These are phyloP conservation scores for Cephus pulcher DNA, from an alignment of 2,888 invertebrate species.

Conservation along the genomic window DNA sequence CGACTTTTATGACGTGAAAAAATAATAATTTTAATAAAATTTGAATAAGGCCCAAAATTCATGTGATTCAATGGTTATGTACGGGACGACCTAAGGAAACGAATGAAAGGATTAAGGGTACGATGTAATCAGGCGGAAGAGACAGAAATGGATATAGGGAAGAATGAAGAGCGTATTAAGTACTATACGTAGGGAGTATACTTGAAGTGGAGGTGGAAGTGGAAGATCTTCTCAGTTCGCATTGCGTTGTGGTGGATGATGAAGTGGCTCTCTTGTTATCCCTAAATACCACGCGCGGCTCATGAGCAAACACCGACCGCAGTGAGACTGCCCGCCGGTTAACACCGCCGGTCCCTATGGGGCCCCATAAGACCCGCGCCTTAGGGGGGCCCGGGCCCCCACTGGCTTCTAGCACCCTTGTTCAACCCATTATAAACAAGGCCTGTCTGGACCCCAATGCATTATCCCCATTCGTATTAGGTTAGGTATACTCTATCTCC, in stretches of 20 bases:
- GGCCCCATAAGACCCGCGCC: conserved; percentile 53
- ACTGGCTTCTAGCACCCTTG: conserved; percentile 65
- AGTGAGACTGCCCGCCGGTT: conserved; percentile 58
- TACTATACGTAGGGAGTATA: not conserved
- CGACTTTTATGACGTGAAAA: not conserved
- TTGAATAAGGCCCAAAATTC: not conserved
- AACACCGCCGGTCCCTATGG: conserved; percentile 53
- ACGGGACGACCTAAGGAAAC: not conserved
- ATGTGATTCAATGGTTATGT: not conserved
- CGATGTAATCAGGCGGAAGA: not conserved
- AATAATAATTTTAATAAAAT: not conserved
- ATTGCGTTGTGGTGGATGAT: conserved; percentile 50
- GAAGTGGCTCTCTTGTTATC: conserved; percentile 65
- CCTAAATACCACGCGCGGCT: conserved; percentile 63
- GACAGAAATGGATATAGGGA: not conserved
- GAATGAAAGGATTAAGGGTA: not conserved
- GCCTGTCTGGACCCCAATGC: conserved; percentile 56
- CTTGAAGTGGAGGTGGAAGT: not conserved
- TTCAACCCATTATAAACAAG: conserved; percentile 65
- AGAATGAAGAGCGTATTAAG: not conserved
- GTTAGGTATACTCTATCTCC: conserved; percentile 27
- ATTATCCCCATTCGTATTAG: conserved; percentile 53
- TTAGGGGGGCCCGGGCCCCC: conserved; percentile 61
- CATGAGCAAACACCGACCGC: conserved; percentile 61
- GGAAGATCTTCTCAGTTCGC: conserved; percentile 8